phyloP scores from a whole-genome alignment of 30 jellyfish, hydroid and myxozoan genomes.

The Cassiopea andromeda region DNA sequence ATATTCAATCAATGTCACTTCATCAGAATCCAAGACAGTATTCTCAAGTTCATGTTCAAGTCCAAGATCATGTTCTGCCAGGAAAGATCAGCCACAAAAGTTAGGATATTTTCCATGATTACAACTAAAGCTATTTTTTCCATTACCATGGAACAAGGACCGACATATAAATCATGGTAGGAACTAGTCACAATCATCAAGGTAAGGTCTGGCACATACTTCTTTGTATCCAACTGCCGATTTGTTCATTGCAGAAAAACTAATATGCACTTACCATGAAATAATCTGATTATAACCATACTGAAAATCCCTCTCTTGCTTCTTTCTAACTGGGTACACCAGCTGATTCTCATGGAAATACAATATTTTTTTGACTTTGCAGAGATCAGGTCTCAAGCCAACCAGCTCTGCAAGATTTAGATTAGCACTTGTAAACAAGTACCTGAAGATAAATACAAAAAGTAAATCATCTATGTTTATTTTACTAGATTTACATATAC shows the following conservation, averaged over 20 bases:
- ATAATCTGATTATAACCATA: slow-evolving; percentile 90
- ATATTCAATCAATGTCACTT: no score
- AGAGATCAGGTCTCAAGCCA: slow-evolving; percentile 93
- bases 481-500: no score
- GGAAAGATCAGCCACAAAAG: no score
- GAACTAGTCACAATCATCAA: no score
- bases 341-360: slow-evolving; percentile 98
- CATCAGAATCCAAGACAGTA: no score
- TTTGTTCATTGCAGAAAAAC: not conserved
- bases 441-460: slow-evolving; percentile 54
- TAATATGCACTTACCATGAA: slow-evolving; percentile 69
- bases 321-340: slow-evolving; percentile 91
- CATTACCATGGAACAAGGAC: no score
- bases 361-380: slow-evolving; percentile 62
- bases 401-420: slow-evolving; percentile 92
- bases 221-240: not conserved
- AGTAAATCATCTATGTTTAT: not conserved
- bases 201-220: no score
- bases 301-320: slow-evolving; percentile 95
- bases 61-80: no score
- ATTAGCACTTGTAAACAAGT: slow-evolving; percentile 76
- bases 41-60: no score
- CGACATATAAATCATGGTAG: no score
- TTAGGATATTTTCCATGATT: no score
- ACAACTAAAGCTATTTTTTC: no score